These are phyloP conservation scores for Pseudachorutes palmiensis DNA, from an alignment of 1,140 invertebrate species.

Conservation along the genomic window DNA sequence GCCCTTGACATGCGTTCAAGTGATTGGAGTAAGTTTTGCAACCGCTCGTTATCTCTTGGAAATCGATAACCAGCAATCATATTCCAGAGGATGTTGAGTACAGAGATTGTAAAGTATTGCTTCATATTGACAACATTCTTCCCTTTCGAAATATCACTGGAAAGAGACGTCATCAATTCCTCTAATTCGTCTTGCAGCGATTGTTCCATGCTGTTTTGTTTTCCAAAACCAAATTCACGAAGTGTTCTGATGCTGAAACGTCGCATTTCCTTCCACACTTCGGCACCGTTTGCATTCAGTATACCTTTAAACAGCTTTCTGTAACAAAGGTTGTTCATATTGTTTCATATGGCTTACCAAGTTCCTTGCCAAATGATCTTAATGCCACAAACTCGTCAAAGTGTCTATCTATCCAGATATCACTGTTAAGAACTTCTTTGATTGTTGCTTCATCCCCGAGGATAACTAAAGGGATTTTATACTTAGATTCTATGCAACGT, in stretches of 20 bases:
- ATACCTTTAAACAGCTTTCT: no score
- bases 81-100: constrained; percentile 22
- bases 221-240: background rate
- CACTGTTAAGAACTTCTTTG: no score
- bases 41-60: constrained; percentile 17
- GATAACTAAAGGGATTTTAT: no score
- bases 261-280: background rate
- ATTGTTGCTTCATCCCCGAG: no score
- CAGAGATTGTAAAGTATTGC: constrained; percentile 13
- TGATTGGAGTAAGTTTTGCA: constrained; percentile 18
- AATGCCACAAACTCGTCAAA: no score
- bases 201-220: background rate
- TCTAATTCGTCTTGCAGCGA: background rate
- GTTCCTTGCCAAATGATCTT: no score
- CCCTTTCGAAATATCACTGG: background rate
- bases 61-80: constrained; percentile 17
- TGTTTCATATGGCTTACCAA: no score
- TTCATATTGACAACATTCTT: background rate
- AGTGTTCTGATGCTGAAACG: background rate
- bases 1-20: constrained; percentile 15
- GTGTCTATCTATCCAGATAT: no score
- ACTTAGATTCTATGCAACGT: no score
- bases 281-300: no score
- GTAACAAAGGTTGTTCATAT: no score
- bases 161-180: background rate